Percentiles rank a stretch among this genome's conserved stretches.
phyloP scores from a whole-genome alignment of 2,797 vertebrate species.

The Sebastes variabilis region DNA sequence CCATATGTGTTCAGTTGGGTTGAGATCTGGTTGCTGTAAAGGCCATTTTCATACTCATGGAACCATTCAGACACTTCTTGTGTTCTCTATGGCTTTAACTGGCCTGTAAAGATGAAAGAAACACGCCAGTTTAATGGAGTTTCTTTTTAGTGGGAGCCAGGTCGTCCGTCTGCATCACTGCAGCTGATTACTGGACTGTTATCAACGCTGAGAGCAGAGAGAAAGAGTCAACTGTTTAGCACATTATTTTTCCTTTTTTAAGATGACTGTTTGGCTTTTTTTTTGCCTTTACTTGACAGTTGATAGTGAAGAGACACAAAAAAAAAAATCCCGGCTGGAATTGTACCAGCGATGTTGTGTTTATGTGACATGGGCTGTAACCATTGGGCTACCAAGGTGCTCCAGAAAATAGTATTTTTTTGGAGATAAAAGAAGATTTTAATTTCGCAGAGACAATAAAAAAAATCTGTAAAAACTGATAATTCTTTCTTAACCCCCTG shows the following conservation, averaged over 20 bases:
- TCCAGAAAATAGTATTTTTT: not conserved
- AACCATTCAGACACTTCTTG: too few species aligned
- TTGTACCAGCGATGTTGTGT: too few species aligned
- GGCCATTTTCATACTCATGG: too few species aligned
- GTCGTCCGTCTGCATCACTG: slow-evolving; percentile 17
- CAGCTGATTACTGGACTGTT: slow-evolving; percentile 44
- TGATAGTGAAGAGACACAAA: not conserved
- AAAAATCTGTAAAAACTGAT: too few species aligned
- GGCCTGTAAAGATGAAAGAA: slow-evolving; percentile 5
- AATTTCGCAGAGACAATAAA: not conserved
- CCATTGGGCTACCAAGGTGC: too few species aligned
- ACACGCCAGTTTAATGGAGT: slow-evolving; percentile 6
- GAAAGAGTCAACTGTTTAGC: not conserved
- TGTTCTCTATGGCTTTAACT: not conserved
- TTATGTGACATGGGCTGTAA: too few species aligned
- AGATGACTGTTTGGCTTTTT: not conserved
- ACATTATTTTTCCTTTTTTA: not conserved
- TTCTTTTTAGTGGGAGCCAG: slow-evolving; percentile 58
- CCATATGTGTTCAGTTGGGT: too few species aligned
- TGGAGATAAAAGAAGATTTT: not conserved
- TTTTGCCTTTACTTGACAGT: not conserved
- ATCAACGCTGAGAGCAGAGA: slow-evolving; percentile 19
- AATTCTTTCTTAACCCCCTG: too few species aligned
- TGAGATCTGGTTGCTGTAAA: not conserved
- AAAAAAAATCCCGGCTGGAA: too few species aligned